A percentile compares a stretch with the other conserved stretches of the same genome.
Evolutionary conservation across 2,888 invertebrate genomes (phyloP).

Genomic region (Crocallis elinguaria): DNA sequence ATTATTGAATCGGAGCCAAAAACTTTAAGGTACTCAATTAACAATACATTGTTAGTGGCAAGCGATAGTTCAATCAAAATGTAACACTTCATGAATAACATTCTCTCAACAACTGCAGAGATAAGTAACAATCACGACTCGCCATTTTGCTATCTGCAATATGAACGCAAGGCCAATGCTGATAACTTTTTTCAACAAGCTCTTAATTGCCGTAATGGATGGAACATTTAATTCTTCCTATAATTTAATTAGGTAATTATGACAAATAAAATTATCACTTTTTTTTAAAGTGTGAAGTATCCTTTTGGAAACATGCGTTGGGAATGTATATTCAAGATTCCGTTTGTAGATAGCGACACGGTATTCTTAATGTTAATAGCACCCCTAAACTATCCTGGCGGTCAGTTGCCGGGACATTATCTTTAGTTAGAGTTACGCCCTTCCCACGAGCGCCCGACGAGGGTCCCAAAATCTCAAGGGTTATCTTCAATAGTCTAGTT

Average conservation of each 20-base stretch:
- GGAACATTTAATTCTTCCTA: constrained; percentile 24
- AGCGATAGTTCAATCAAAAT: constrained; percentile 3
- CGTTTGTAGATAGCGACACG: constrained; percentile 6
- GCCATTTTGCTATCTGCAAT: constrained; percentile 39
- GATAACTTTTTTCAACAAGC: constrained; percentile 38
- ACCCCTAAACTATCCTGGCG: constrained; percentile 45
- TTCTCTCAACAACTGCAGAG: constrained; percentile 16
- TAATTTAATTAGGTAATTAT: constrained; percentile 24
- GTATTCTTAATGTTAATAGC: constrained; percentile 33
- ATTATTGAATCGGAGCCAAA: not conserved
- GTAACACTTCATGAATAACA: constrained; percentile 6
- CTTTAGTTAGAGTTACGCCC: constrained; percentile 45
- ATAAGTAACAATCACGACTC: constrained; percentile 33
- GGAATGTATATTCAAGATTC: constrained; percentile 1
- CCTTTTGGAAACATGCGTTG: not conserved
- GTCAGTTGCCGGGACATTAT: constrained; percentile 53
- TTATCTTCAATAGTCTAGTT: constrained; percentile 60
- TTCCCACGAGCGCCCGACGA: constrained; percentile 52
- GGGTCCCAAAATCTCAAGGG: constrained; percentile 53
- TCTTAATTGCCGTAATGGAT: constrained; percentile 26
- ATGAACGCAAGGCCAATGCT: constrained; percentile 39
- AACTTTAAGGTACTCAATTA: not conserved
- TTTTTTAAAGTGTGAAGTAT: too few species aligned
- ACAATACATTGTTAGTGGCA: not conserved
- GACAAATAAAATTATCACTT: too few species aligned